Conservation (phyloP, 2,888 invertebrate genomes). For the Aelia acuminata region DNA sequence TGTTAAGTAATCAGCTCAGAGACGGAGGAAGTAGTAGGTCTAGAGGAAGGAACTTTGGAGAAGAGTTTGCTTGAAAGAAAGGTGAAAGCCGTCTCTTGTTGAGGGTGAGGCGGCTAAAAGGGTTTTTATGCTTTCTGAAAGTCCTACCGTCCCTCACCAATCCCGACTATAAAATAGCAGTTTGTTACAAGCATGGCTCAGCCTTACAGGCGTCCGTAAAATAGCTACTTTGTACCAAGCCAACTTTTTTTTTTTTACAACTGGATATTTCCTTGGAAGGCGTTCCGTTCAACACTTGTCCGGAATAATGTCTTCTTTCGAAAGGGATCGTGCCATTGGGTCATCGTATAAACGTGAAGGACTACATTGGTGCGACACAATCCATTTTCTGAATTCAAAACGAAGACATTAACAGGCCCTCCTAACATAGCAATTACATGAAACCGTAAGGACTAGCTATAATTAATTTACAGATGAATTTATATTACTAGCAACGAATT, state of each 20-base stretch:
- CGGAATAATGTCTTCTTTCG: background rate
- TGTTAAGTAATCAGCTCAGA: background rate
- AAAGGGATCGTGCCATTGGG: background rate
- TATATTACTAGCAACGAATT: too few species aligned
- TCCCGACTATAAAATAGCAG: slow-evolving; percentile 16
- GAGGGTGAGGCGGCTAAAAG: slow-evolving; percentile 35
- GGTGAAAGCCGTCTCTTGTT: slow-evolving; percentile 54
- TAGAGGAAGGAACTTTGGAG: background rate
- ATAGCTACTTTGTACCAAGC: background rate
- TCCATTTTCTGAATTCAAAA: background rate
- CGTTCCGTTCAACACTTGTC: background rate
- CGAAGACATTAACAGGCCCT: background rate
- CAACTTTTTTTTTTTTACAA: background rate
- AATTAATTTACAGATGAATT: too few species aligned
- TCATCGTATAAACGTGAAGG: background rate
- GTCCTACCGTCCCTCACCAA: slow-evolving; percentile 16
- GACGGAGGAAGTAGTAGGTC: background rate
- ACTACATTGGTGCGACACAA: background rate
- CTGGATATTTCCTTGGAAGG: background rate
- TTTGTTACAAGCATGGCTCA: slow-evolving; percentile 1
- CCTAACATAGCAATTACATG: too few species aligned
- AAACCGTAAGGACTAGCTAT: too few species aligned
- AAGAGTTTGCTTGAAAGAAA: background rate
- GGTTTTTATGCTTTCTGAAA: slow-evolving; percentile 52
- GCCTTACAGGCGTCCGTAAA: background rate